Base-by-base conservation (phyloP, 2,113 vertebrate genomes). In the Leucoraja erinaceus region DNA sequence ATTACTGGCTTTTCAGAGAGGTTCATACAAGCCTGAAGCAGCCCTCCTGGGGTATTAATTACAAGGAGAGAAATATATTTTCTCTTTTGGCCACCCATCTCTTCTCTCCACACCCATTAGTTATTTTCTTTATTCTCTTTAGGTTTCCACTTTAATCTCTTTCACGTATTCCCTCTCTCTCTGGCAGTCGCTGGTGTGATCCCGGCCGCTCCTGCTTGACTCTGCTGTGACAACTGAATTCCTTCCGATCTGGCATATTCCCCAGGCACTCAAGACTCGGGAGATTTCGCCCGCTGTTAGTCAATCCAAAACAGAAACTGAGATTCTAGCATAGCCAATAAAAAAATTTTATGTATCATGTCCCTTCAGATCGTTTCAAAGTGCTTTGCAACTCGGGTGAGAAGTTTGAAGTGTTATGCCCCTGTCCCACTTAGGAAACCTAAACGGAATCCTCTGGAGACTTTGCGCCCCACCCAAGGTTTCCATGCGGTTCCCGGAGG, bases 51-150 rank as follows among this genome's bases (percentile, higher is more conserved):
- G 28, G 28, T 28, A 61, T 88, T 88, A 28, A 88, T 63, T 88
- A 63, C 61, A 88, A 31, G 6, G 28, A 31, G 28, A 20, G 59
- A 88, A 66, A 66, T 88, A 66, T 63, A 63, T 66, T n/a, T 86
- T n/a, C 28, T 14, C 56, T 14, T 61, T 59, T 59, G 3, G 28
- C 25, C 56, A 28, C 18, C 16, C 18, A 8, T 7, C 47, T 9
- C 47, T 8, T 54, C 79, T 8, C 47, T 22, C 12, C 5, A 31
- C 59, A 31, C 83, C 56, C 83, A 88, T 63, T 63, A 86, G 56
- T 63, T 88, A 28, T 61, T 56, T 84, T 63, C 59, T 88, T 66
- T n/a, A 88, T 88, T 88, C 28, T 88, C 56, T 31, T 88, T n/a
- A 28, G 20, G 25, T 25, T 88, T 8, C 83, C 18, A 72, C 70